These are phyloP conservation scores for Oscheius myriophilus DNA, from an alignment of 2,888 invertebrate genomes.

Conservation along the genomic window DNA sequence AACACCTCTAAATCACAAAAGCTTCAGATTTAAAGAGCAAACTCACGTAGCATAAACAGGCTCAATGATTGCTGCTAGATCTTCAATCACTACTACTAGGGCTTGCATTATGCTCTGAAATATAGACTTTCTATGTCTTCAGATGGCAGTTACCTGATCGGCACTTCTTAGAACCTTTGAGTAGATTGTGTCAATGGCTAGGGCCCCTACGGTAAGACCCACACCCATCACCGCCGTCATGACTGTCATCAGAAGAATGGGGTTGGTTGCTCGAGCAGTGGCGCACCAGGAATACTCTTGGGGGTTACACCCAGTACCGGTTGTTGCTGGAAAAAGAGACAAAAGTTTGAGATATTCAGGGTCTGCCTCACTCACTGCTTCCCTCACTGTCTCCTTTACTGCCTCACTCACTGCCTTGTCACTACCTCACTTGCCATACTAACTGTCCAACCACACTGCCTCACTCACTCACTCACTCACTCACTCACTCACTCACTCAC, in stretches of 20 bases:
- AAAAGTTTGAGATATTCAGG: no score
- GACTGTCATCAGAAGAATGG: constrained; percentile 37
- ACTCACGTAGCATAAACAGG: constrained; percentile 48
- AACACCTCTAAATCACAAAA: constrained; percentile 29
- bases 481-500: no score
- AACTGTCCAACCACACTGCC: no score
- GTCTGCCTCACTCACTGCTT: no score
- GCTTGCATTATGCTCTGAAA: constrained; percentile 41
- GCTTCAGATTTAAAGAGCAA: not conserved
- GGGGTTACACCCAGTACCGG: constrained; percentile 44
- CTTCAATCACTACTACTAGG: constrained; percentile 39
- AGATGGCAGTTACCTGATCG: constrained; percentile 39
- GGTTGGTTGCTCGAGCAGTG: constrained; percentile 20
- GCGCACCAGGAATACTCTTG: constrained; percentile 41
- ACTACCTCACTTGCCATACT: no score
- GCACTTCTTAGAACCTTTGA: constrained; percentile 47
- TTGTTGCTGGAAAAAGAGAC: constrained; percentile 20
- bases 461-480: no score
- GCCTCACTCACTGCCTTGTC: no score
- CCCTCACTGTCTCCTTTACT: no score
- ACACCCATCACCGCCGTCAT: constrained; percentile 45
- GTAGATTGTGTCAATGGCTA: constrained; percentile 48
- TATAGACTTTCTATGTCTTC: not conserved
- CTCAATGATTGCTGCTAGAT: constrained; percentile 40
- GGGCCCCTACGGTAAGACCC: constrained; percentile 41